A percentile compares a stretch with the other conserved stretches of the same genome.
phyloP scores from a whole-genome alignment of 2,797 vertebrate genomes.

The Amazona ochrocephala region DNA sequence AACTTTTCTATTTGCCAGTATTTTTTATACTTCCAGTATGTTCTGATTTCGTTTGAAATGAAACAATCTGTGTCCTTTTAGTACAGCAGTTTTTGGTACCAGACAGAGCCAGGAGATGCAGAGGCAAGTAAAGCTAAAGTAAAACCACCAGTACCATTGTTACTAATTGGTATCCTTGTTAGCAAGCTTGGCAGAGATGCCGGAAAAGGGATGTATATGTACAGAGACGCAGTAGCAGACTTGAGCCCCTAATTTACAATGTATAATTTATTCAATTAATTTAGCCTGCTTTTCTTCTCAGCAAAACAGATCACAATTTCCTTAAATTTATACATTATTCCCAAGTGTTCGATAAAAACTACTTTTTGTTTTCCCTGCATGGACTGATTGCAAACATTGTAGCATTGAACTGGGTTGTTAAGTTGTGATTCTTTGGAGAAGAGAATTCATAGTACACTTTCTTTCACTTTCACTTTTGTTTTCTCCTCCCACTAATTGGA shows the following conservation, averaged over 20 bases:
- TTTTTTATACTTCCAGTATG: too few species aligned
- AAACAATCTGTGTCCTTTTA: too few species aligned
- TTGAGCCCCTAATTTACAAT: too few species aligned
- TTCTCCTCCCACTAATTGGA: background rate
- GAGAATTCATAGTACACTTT: background rate
- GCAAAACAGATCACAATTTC: constrained; percentile 52
- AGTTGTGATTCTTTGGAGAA: background rate
- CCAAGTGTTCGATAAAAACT: constrained; percentile 30
- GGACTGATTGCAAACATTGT: constrained; percentile 32
- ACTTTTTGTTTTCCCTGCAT: background rate
- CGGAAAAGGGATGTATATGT: constrained; percentile 47
- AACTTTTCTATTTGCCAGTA: too few species aligned
- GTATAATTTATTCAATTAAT: constrained; percentile 65
- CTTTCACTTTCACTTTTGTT: background rate
- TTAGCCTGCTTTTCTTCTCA: constrained; percentile 52
- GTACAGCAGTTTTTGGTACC: too few species aligned
- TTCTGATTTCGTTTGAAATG: too few species aligned
- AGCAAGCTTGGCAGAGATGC: constrained; percentile 58
- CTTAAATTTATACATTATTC: constrained; percentile 56
- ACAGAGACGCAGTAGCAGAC: background rate
- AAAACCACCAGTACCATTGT: background rate
- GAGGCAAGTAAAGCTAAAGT: too few species aligned
- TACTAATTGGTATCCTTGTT: constrained; percentile 64
- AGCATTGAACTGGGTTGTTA: background rate
- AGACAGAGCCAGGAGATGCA: too few species aligned